Percentiles rank a stretch among this genome's conserved stretches.
Conservation (phyloP, 2,113 vertebrate species). For the Rhadina sibilatrix region DNA sequence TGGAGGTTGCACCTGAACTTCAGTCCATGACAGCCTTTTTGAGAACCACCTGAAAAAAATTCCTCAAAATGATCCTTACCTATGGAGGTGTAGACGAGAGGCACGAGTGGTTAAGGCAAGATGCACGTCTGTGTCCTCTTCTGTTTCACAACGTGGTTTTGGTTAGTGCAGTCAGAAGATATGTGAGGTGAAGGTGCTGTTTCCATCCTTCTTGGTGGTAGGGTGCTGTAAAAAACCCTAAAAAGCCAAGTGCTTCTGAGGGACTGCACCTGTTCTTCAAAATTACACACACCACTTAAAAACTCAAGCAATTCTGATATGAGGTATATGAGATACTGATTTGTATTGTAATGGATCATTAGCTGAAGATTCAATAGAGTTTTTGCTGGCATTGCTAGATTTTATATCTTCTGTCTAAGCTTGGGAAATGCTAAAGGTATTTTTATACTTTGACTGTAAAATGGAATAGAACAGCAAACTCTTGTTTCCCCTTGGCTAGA, state of each 20-base stretch:
- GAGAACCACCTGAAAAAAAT: background rate
- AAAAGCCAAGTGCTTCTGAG: background rate
- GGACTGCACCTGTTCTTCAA: background rate
- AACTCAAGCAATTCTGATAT: background rate
- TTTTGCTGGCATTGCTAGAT: background rate
- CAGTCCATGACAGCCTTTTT: background rate
- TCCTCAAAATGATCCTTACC: background rate
- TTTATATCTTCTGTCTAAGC: background rate
- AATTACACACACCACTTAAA: background rate
- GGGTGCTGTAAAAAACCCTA: background rate
- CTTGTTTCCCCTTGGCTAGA: background rate
- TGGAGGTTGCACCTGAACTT: background rate
- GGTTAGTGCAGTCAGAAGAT: background rate
- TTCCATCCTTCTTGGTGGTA: background rate
- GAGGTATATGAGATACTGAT: background rate
- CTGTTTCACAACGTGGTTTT: background rate
- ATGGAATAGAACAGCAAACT: background rate
- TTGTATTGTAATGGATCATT: background rate
- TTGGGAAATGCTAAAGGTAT: background rate
- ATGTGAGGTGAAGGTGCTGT: background rate
- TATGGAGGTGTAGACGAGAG: background rate
- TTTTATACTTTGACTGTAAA: background rate
- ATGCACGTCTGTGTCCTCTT: accelerated
- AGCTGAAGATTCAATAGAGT: background rate
- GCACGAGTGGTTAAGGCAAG: background rate